Base-by-base conservation (phyloP, 2,888 invertebrate genomes). In the Aethes cnicana region DNA sequence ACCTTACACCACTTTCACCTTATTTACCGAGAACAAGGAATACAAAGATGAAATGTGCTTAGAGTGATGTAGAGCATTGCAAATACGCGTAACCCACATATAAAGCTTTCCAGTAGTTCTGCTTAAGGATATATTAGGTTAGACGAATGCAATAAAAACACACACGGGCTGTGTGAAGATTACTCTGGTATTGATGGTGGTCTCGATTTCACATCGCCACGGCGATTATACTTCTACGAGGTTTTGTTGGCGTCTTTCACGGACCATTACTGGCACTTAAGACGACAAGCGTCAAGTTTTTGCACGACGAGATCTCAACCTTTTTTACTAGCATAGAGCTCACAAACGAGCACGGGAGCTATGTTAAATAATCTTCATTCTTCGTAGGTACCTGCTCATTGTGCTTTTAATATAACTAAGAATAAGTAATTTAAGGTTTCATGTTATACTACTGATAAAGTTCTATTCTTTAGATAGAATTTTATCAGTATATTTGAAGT, bases 71-170 rank as follows among this genome's bases (percentile, higher is more conserved):
- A n/a, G n/a, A n/a, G n/a, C n/a, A n/a, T n/a, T n/a, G n/a, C n/a
- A n/a, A n/a, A n/a, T n/a, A n/a, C n/a, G n/a, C 18, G 17, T 44
- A 37, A 44, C 44, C 44, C 9, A 50, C 28, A 35, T 44, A 18
- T 4, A 20, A 28, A 8, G 14, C 11, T 17, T 41, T 32, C 41
- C 17, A 33, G 9, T 33, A 39, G 39, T 26, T 46, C 46, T 25
- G 18, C 37, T 23, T 52, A 46, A 32, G 50, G 44, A 7, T 9
- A 37, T 37, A 20, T 23, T 30, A 20, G 12, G 11, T 21, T 42
- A 26, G 32, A 32, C 14, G 42, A 49, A 35, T n/a, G 50, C 37
- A 44, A 37, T 46, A 52, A 52, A 52, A 44, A 39, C 37, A 11
- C 9, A 11, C 30, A 9, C 12, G 23, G 21, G 18, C 32, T 18